These are phyloP conservation scores for Anseranas semipalmata DNA, from an alignment of 2,113 vertebrate genomes.

Conservation along the genomic window DNA sequence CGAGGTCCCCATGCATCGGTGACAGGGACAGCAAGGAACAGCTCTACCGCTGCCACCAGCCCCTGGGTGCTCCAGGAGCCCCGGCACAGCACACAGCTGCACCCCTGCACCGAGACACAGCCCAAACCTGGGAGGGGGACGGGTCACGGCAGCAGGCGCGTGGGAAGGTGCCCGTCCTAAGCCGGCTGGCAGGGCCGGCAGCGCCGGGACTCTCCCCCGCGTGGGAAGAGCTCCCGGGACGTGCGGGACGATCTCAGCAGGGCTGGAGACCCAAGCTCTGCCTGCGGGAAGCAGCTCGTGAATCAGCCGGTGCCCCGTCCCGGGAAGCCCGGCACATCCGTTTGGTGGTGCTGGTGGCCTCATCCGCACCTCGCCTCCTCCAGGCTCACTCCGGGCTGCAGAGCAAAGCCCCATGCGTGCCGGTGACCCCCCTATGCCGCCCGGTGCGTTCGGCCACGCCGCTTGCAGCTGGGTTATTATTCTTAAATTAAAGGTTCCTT, in stretches of 20 bases:
- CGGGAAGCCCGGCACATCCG: fast-evolving
- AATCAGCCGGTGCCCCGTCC: background rate
- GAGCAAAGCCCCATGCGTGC: background rate
- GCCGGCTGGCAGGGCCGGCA: background rate
- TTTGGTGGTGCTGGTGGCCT: slow-evolving; percentile 21
- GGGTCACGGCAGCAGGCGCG: fast-evolving
- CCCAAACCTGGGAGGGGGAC: background rate
- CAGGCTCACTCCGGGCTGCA: fast-evolving
- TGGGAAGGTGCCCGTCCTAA: background rate
- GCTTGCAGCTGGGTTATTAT: background rate
- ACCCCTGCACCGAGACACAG: background rate
- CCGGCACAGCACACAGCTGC: background rate
- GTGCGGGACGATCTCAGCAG: background rate
- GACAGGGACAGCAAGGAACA: background rate
- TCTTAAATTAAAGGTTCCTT: slow-evolving; percentile 39
- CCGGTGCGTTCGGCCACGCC: fast-evolving
- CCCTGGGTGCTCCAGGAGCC: background rate
- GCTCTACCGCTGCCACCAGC: background rate
- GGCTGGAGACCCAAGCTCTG: background rate
- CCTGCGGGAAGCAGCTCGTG: background rate
- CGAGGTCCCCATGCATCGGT: background rate
- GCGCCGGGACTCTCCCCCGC: fast-evolving
- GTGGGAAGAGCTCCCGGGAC: background rate
- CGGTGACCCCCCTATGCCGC: background rate
- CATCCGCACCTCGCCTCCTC: background rate